These are phyloP conservation scores for Barypeithes pellucidus DNA, from an alignment of 2,888 invertebrate species.

Conservation along the genomic window DNA sequence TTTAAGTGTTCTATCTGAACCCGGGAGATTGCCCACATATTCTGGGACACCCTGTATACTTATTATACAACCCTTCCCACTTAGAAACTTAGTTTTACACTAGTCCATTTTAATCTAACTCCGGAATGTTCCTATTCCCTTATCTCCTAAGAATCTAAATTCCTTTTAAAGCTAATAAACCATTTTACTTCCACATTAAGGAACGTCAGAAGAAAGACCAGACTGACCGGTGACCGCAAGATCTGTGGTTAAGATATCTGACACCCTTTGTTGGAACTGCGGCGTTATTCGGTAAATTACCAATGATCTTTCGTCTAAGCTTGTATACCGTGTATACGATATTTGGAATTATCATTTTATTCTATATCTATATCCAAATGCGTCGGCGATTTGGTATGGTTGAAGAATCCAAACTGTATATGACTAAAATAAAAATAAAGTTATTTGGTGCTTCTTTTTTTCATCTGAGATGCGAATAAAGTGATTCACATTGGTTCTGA, in stretches of 20 bases:
- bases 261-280: constrained; percentile 15
- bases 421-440: no score
- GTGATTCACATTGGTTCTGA: no score
- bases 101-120: constrained; percentile 16
- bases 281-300: constrained; percentile 15
- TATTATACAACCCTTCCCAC: background rate
- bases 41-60: no score
- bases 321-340: no score
- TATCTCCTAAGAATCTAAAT: constrained; percentile 21
- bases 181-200: background rate
- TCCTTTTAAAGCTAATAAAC: constrained; percentile 25
- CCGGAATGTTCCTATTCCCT: background rate
- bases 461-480: no score
- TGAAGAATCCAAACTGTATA: no score
- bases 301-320: background rate
- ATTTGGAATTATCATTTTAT: no score
- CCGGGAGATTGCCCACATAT: no score
- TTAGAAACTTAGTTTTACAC: background rate
- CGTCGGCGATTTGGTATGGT: no score
- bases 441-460: no score
- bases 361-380: no score
- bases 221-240: constrained; percentile 29
- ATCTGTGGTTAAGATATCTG: constrained; percentile 27
- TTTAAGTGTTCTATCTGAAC: no score
- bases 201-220: constrained; percentile 3